Evolutionary conservation across 2,113 vertebrate genomes (phyloP).

Genomic region (Dendrocopos noguchii): DNA sequence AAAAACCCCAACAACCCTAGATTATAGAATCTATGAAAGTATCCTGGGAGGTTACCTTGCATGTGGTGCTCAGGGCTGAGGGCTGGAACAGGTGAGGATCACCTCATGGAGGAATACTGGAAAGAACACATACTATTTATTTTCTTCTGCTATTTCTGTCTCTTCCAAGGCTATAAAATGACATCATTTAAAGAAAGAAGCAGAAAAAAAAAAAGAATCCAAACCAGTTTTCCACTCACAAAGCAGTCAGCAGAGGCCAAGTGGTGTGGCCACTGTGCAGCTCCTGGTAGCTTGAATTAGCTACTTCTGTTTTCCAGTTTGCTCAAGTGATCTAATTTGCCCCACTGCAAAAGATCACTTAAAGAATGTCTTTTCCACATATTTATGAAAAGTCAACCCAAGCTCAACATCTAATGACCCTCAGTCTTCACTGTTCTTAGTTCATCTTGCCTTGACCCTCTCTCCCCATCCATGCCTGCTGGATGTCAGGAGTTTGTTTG

Average conservation of each 20-base stretch:
- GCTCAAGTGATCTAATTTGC: not conserved
- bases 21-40: not conserved
- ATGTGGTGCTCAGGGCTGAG: not conserved
- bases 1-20: not conserved
- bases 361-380: not conserved
- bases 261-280: not conserved
- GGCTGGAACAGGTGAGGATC: not conserved
- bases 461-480: not conserved
- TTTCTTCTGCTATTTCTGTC: not conserved
- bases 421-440: not conserved
- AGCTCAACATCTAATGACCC: not conserved
- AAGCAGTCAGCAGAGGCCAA: constrained; percentile 32
- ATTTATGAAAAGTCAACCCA: constrained; percentile 3
- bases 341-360: not conserved
- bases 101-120: not conserved
- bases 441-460: not conserved
- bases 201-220: not conserved
- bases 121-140: not conserved
- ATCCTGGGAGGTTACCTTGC: not conserved
- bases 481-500: not conserved
- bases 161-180: constrained; percentile 35
- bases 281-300: not conserved
- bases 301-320: not conserved
- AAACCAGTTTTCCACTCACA: constrained; percentile 51
- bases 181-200: not conserved